Evolutionary conservation across 2,888 invertebrate genomes (phyloP), one percentile per base, ranked within the genome.

Genomic region (Tenthredo mesomela): DNA sequence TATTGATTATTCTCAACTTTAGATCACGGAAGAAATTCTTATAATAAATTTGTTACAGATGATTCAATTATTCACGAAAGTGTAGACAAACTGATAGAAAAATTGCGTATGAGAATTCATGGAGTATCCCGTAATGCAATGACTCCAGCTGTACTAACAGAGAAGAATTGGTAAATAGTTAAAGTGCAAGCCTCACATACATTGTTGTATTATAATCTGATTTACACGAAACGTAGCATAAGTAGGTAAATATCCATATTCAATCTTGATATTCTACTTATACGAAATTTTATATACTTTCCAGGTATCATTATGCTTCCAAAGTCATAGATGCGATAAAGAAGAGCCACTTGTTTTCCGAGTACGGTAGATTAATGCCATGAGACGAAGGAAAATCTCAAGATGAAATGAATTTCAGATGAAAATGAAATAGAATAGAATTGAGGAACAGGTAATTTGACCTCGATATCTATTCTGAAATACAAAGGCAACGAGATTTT

Each of bases 321-420:
- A 97, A 97, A 93, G 96, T 97, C 0, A 97, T 97, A 97, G 98
- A 98, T 88, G 96, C 96, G 67, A 96, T 98, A 80, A 96, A 96
- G 90, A 98, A 97, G 90, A 97, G 97, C 91, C 96, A 96, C 70
- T 96, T 97, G 90, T 97, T 97, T 90, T 95, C 97, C 88, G 98
- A 98, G 92, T 98, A 98, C 92, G 97, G 96, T 89, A 95, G 97
- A 92, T 94, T 97, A 86, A 94, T 98, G 93, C 97, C 97, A 33
- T 95, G 92, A 94, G 21, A 80, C 5, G 0, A 58, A 37, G n/a
- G 37, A 40, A 9, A 29, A 18, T 25, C 15, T 37, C 21, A 33
- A 80, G 12, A 61, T 40, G 21, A 21, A 61, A 61, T 58, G 80
- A 75, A 47, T 47, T 78, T n/a, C 5, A 54, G n/a, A 67, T 40